Evolutionary conservation across 2,113 vertebrate species (phyloP).

Genomic region (Cariama cristata): DNA sequence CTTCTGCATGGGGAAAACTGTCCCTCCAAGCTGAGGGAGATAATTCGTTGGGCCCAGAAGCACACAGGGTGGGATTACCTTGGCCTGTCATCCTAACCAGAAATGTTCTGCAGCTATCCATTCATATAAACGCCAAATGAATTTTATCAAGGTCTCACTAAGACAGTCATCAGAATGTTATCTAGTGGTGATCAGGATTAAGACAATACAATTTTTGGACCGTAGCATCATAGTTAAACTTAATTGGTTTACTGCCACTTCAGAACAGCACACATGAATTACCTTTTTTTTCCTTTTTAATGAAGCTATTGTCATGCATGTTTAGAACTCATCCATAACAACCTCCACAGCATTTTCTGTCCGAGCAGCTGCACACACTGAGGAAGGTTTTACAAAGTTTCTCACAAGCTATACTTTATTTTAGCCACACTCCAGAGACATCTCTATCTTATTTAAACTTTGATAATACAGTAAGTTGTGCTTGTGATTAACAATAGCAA

Average conservation of each 20-base stretch:
- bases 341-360: not conserved
- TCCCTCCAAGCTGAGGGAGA: not conserved
- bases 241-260: not conserved
- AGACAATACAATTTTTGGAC: not conserved
- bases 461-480: conserved; percentile 38
- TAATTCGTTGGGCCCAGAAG: not conserved
- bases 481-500: conserved; percentile 10
- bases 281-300: not conserved
- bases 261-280: not conserved
- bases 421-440: not conserved
- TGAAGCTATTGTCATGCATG: not conserved
- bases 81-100: not conserved
- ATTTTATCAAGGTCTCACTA: not conserved
- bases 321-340: not conserved
- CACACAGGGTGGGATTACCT: not conserved
- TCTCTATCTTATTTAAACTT: conserved; percentile 65
- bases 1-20: not conserved
- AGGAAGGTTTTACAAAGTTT: not conserved
- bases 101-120: not conserved
- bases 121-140: not conserved
- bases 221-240: not conserved
- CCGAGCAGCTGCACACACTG: not conserved
- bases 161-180: not conserved
- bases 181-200: not conserved
- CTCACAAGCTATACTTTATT: not conserved